A percentile compares a stretch with the other conserved stretches of the same genome.
These are phyloP conservation scores for Mythimna impura DNA, from an alignment of 2,888 invertebrate species.

Conservation along the genomic window DNA sequence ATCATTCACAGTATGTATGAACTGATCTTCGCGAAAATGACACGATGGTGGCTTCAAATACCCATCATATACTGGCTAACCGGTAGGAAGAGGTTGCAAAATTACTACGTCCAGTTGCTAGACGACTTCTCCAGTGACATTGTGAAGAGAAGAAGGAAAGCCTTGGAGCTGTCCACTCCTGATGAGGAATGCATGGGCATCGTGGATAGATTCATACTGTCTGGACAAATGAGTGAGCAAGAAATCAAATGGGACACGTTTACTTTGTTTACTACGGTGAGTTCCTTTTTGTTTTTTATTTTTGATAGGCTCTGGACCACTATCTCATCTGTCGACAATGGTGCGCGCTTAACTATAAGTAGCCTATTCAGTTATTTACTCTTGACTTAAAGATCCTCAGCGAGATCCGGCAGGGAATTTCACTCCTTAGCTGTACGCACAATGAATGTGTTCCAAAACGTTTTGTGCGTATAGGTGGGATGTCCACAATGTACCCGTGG, in stretches of 20 bases:
- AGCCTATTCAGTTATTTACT: too few relatives aligned
- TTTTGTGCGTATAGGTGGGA: too few relatives aligned
- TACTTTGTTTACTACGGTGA: conserved; percentile 81
- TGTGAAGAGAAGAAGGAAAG: conserved; percentile 70
- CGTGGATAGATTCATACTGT: conserved; percentile 78
- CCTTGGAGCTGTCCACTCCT: conserved; percentile 51
- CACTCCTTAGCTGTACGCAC: too few relatives aligned
- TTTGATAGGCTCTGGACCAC: too few relatives aligned
- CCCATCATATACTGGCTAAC: conserved; percentile 76
- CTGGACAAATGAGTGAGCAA: conserved; percentile 72
- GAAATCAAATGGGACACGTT: conserved; percentile 78
- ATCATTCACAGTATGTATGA: conserved; percentile 74
- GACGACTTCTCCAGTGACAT: conserved; percentile 75
- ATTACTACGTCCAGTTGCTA: conserved; percentile 63
- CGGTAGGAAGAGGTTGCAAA: conserved; percentile 69
- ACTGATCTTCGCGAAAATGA: conserved; percentile 78
- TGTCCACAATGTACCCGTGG: too few relatives aligned
- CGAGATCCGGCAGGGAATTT: too few relatives aligned
- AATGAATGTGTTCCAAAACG: too few relatives aligned
- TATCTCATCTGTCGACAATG: too few relatives aligned
- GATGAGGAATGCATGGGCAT: conserved; percentile 74
- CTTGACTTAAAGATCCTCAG: too few relatives aligned
- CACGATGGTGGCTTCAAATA: conserved; percentile 82
- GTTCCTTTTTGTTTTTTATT: conserved; percentile 17
- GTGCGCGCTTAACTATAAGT: too few relatives aligned